Base-by-base conservation (phyloP, 2,113 vertebrate genomes). In the Scytalopus superciliaris region DNA sequence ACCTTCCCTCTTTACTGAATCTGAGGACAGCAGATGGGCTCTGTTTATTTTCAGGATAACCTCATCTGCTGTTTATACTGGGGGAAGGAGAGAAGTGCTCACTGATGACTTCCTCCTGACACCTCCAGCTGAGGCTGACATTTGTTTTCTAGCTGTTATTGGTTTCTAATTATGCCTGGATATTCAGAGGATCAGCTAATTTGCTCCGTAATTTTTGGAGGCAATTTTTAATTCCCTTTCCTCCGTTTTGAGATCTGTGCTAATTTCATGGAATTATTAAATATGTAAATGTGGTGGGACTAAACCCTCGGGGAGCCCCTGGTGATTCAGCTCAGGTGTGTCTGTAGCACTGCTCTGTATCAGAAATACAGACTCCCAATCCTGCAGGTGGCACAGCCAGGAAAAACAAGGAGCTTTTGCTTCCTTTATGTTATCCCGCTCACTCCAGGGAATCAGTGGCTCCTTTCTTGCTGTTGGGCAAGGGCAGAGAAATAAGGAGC, bases 151-250 rank as follows among this genome's bases (percentile, higher is more conserved):
- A 90, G 95, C 92, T 78, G 19, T 93, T 90, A 89, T 40, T 89
- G 91, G 94, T 49, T 89, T 77, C 94, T 97, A 96, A 97, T 97
- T 90, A 93, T 13, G 72, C 68, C 70, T 83, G 90, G 90, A 94
- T 94, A 74, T 89, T 95, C 87, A 56, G 79, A 94, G 76, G 70
- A 92, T 92, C 93, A 84, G 96, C 68, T 88, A 88, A 94, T 96
- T 97, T 94, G 75, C 88, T 59, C 75, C 25, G 12, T 86, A 59
- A 95, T 95, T 96, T 96, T 90, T 75, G 82, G 94, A 96, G 90
- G 92, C 44, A 88, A 93, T 93, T 92, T 96, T 96, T 93, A 96
- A 97, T 97, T 95, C 93, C 94, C 93, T 90, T 47, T 8, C 33
- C 86, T 80, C 75, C 15, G 0, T 70, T 79, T 28, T 8, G 35